Evolutionary conservation across 92 coral and sea anemone genomes (phyloP).

Genomic region (Zoanthus sociatus): DNA sequence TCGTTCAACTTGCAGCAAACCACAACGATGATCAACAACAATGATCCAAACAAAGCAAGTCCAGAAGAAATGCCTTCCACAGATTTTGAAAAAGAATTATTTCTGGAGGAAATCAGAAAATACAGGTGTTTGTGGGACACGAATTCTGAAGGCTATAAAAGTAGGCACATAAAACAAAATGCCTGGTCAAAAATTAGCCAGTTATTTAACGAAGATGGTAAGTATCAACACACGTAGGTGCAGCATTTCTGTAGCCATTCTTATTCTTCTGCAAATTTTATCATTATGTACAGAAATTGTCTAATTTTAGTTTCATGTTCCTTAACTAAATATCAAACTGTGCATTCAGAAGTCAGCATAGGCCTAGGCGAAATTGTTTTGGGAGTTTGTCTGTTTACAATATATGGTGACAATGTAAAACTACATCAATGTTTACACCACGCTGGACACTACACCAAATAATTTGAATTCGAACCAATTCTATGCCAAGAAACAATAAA

Average conservation of each 20-base stretch:
- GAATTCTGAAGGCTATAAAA: constrained; percentile 42
- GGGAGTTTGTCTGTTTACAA: background rate
- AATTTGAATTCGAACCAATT: constrained; percentile 5
- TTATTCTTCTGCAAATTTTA: constrained; percentile 1
- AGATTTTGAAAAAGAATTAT: constrained; percentile 15
- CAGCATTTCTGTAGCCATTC: constrained; percentile 6
- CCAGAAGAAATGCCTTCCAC: background rate
- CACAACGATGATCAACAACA: constrained; percentile 1
- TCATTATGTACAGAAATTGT: background rate
- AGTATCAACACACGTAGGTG: constrained; percentile 23
- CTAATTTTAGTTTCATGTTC: background rate
- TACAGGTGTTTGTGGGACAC: constrained; percentile 48
- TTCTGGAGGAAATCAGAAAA: constrained; percentile 43
- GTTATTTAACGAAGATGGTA: constrained; percentile 31
- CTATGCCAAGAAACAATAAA: background rate
- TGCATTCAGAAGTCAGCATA: background rate
- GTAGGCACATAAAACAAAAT: constrained; percentile 50
- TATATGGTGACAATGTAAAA: background rate
- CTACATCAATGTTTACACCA: constrained; percentile 12
- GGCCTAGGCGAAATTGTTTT: constrained; percentile 19
- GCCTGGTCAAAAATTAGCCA: constrained; percentile 20
- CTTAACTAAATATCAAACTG: constrained; percentile 6
- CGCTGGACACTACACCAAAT: constrained; percentile 5
- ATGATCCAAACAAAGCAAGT: background rate
- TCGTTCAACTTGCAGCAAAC: constrained; percentile 6